A percentile compares a stretch with the other conserved stretches of the same genome.
These are phyloP conservation scores for Chiridota heheva DNA, from an alignment of 35 echinoderm and acorn worm genomes.

Conservation along the genomic window DNA sequence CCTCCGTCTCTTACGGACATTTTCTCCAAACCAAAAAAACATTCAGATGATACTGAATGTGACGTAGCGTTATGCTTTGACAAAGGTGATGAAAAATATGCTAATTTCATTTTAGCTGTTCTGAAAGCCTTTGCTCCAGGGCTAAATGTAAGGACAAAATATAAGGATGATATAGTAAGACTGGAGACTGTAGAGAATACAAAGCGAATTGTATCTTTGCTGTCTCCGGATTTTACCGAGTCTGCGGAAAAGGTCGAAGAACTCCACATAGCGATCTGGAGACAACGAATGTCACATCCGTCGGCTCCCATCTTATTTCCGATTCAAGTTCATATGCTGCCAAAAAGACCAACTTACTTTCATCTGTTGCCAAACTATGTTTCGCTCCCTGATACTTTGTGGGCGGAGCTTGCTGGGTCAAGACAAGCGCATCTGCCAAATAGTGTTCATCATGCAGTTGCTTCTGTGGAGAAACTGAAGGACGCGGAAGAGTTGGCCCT, in stretches of 20 bases:
- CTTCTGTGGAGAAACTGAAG: too few relatives aligned
- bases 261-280: conserved; percentile 80
- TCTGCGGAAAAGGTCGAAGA: conserved; percentile 83
- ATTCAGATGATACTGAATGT: background rate
- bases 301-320: conserved; percentile 43
- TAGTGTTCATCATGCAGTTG: background rate
- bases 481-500: conserved; percentile 35
- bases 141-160: conserved; percentile 25
- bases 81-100: conserved; percentile 59
- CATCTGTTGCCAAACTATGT: conserved; percentile 61
- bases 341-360: conserved; percentile 81
- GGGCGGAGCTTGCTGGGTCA: conserved; percentile 50
- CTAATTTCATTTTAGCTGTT: conserved; percentile 37
- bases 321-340: conserved; percentile 63
- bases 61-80: conserved; percentile 63
- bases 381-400: conserved; percentile 50
- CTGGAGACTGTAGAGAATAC: conserved; percentile 60
- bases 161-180: conserved; percentile 48
- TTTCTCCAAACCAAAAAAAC: conserved; percentile 4
- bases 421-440: background rate
- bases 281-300: too few relatives aligned
- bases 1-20: background rate
- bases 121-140: conserved; percentile 43
- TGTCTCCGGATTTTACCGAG: conserved; percentile 76
- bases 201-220: conserved; percentile 59